Percentiles rank a stretch among this genome's conserved stretches.
These are phyloP conservation scores for Stenolophus ochropezus DNA, from an alignment of 2,888 invertebrate species.

Conservation along the genomic window DNA sequence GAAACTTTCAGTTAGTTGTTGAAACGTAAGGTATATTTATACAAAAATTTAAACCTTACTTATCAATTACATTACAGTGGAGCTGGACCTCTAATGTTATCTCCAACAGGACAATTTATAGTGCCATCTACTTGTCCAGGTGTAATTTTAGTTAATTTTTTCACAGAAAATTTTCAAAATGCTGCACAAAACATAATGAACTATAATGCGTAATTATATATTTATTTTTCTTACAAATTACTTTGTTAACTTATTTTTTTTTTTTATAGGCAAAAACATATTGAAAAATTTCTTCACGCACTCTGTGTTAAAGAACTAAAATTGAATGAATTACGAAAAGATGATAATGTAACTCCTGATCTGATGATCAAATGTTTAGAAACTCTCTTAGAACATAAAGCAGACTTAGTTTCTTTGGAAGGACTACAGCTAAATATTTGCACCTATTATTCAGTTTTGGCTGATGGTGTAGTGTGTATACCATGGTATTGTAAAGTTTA, in stretches of 20 bases:
- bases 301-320: constrained; percentile 81
- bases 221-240: background rate
- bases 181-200: constrained; percentile 83
- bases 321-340: constrained; percentile 86
- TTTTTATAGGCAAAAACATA: constrained; percentile 81
- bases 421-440: constrained; percentile 87
- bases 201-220: constrained; percentile 81
- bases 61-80: constrained; percentile 79
- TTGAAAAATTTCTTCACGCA: constrained; percentile 84
- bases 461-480: constrained; percentile 93
- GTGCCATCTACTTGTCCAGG: constrained; percentile 95
- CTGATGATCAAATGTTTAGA: constrained; percentile 92
- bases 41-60: constrained; percentile 15
- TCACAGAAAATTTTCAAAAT: constrained; percentile 84
- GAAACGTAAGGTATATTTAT: constrained; percentile 73
- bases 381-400: constrained; percentile 77
- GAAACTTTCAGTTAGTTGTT: constrained; percentile 88
- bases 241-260: background rate
- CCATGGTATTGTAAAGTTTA: constrained; percentile 91
- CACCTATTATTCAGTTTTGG: constrained; percentile 92
- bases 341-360: constrained; percentile 92
- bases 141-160: constrained; percentile 87
- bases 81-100: constrained; percentile 94
- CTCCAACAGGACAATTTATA: constrained; percentile 94
- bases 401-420: constrained; percentile 75